Base-by-base conservation (phyloP, 2,888 invertebrate genomes). In the Temnothorax ravouxi region DNA sequence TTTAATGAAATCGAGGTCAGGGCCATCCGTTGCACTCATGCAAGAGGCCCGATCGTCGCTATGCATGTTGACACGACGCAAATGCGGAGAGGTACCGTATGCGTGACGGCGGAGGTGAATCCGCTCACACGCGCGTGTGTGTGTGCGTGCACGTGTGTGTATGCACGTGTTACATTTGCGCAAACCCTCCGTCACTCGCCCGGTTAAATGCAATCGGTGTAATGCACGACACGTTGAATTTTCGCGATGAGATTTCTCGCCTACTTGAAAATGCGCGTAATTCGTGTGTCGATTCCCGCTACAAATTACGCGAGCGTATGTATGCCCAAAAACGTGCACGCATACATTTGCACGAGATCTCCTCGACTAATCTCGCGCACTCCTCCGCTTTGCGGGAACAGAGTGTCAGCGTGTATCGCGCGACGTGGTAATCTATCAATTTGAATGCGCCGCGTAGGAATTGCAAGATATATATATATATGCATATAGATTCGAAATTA, bases 161-260 rank as follows among this genome's bases (percentile, higher is more conserved):
- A 15, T 18, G 25, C 41, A 64, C 15, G 29, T 54, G 64, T 38
- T 29, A 56, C n/a, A 25, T 72, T 74, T 54, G 71, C 21, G 79
- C 66, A 47, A 84, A 74, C 47, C 56, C 61, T 71, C 67, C 75
- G 87, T 88, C 83, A 83, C 83, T 81, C 83, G 69, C 44, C 52
- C 67, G 83, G 61, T 67, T 82, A 74, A 86, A 81, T 59, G 54
- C 38, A 44, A 50, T 50, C 64, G 61, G 38, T 50, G 72, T 69
- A n/a, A 74, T 29, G 80, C 62, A 50, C 77, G 86, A 82, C 81
- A 79, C 52, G 74, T 86, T 81, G 82, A 77, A 83, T 87, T 64
- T 62, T 76, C 38, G 41, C 44, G 66, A 41, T 52, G 52, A 52
- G 38, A 38, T 66, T 64, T 41, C 76, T 64, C 76, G 52, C 52